phyloP scores from a whole-genome alignment of 2,888 invertebrate species.

The Gibbula magus region DNA sequence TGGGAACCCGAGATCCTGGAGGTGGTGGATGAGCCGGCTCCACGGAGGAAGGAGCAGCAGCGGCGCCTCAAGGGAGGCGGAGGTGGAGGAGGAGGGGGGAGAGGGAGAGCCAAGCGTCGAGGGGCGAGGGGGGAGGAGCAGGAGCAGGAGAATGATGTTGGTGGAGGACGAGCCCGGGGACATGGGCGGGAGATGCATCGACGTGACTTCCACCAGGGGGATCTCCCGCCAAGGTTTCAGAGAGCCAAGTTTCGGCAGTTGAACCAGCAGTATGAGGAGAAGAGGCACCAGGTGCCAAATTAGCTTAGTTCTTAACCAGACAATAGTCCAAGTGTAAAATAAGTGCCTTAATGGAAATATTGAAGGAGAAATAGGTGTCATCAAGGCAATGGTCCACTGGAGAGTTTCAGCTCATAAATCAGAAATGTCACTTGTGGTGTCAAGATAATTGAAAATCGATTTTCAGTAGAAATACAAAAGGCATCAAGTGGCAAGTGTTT shows the following conservation, averaged over 20 bases:
- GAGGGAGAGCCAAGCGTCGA: not conserved
- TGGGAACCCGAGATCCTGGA: not conserved
- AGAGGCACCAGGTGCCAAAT: not conserved
- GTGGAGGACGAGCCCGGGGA: not conserved
- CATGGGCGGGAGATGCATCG: not conserved
- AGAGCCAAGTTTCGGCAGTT: not conserved
- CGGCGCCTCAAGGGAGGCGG: not conserved
- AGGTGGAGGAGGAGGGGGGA: not conserved
- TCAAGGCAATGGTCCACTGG: too few species aligned
- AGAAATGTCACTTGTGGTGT: too few species aligned
- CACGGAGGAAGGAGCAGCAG: not conserved
- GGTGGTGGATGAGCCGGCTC: not conserved
- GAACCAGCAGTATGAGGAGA: not conserved
- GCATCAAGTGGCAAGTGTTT: too few species aligned
- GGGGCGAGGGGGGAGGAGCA: not conserved
- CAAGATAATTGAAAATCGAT: too few species aligned
- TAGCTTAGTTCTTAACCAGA: too few species aligned
- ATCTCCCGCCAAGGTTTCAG: not conserved
- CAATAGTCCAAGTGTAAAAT: too few species aligned
- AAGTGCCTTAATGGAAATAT: too few species aligned
- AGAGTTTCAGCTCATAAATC: too few species aligned
- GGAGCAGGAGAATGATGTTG: not conserved
- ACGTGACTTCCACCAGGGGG: not conserved
- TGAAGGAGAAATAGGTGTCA: too few species aligned
- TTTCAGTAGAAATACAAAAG: too few species aligned